Conservation (phyloP, 2,113 vertebrate species). For the Tragelaphus scriptus region DNA sequence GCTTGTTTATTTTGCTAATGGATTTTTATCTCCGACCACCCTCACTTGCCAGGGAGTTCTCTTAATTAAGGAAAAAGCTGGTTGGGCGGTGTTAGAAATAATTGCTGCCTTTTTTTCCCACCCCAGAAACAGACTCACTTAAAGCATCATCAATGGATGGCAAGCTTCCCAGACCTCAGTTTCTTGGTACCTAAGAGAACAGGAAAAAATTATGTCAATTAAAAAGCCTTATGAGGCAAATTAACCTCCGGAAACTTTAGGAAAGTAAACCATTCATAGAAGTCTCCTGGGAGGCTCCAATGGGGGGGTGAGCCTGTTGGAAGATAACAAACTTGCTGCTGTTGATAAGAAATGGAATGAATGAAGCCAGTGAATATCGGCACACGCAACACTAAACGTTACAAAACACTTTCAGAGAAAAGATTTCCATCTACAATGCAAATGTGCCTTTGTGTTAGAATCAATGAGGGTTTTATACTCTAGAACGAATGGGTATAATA, state of each 20-base stretch:
- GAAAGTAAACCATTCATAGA: too few species aligned
- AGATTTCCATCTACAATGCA: rapidly evolving
- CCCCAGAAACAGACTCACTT: neutral
- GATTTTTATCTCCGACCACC: neutral
- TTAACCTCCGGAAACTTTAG: neutral
- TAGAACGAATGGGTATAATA: neutral
- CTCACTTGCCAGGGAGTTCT: neutral
- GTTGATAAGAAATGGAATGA: neutral
- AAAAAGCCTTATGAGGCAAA: neutral
- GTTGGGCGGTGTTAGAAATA: rapidly evolving
- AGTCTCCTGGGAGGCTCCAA: rapidly evolving
- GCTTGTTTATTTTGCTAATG: neutral
- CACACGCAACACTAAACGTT: too few species aligned
- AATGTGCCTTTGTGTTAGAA: neutral
- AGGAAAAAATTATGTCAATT: neutral
- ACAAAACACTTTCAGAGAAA: neutral
- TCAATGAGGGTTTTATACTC: neutral
- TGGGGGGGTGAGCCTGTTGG: rapidly evolving
- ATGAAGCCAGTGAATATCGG: too few species aligned
- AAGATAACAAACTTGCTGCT: neutral
- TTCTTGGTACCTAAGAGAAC: neutral
- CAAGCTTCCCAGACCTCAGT: neutral
- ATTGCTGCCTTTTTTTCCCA: neutral
- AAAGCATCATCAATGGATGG: neutral
- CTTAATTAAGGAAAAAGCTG: neutral